Base-by-base conservation (phyloP, 2,113 vertebrate species). In the Megaceryle torquata region DNA sequence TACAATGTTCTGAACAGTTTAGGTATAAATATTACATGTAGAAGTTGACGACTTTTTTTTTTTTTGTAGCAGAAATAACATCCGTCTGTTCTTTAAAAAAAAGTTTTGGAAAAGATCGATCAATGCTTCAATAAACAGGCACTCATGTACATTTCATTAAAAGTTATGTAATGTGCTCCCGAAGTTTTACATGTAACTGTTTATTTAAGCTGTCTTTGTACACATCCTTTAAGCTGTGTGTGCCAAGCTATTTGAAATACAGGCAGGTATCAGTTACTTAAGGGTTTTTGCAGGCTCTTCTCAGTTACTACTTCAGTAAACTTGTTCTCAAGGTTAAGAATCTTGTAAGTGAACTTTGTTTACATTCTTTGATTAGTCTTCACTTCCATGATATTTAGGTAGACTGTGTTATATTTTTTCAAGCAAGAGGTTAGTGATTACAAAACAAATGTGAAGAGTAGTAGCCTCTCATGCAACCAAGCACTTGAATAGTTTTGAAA, bases 1-100 rank as follows among this genome's bases (percentile, higher is more conserved):
- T 96, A 87, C 89, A 76, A 82, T 83, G 48, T 63, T 96, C 93
- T 92, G 85, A 86, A 96, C 95, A 94, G 85, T 93, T 95, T 59
- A 91, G 91, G 64, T 91, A 25, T 96, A 97, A 97, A 95, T 94
- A 89, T 88, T 91, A 70, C 83, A 43, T 29, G 21, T 82, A 63
- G 75, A 91, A 91, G 41, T 92, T 90, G 91, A 86, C 92, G 81
- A 72, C 20, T 95, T 93, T 85, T 64, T 68, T 97, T 94, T 92
- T 44, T 93, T 95, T 93, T 85, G 44, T 92, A 93, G 69, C 80
- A 94, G 95, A 95, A 95, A 91, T 86, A 79, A 56, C 2, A 5
- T 77, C 77, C 88, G 59, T 57, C 69, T 54, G 21, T 67, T 77
- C n/a, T 64, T 85, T 79, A 74, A 48, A 79, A 51, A 50, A 57